Evolutionary conservation across 53 echinoderm and acorn worm species (phyloP), one percentile per base, ranked within the genome.

Genomic region (Henricia sp.): DNA sequence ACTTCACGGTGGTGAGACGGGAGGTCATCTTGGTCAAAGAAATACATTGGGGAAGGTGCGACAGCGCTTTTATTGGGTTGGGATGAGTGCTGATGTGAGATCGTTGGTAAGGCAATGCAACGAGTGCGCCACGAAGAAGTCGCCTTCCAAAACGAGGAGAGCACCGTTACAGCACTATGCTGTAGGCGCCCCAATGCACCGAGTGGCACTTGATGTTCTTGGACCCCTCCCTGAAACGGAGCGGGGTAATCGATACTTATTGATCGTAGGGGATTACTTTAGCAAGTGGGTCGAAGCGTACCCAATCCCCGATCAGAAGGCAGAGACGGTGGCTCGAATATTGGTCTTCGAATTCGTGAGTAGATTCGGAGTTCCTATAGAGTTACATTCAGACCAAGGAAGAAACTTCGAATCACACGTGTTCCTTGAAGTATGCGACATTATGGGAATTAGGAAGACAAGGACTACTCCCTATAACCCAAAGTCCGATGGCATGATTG

Each of bases 21-120:
- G 69, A 19, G 84, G 84, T n/a, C 84, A 84, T 37, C 34, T 84
- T 6, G 70, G 70, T 6, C 34, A 56, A 26, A 72, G 34, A 21
- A 85, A 85, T 21, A 85, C 70, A 25, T 36, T 85, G 35, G 72
- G 23, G 37, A 70, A 44, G n/a, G 72, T 85, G 57, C 73, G 46
- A 17, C 59, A 73, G 19, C 40, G 85, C 46, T 85, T 60, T 54
- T 85, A 73, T 30, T 85, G 85, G 85, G 10, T 46, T 14, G 40
- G 64, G 12, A 83, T 83, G 83, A 65, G 48, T 30, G 65, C 65
- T 19, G 65, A 65, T 65, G 65, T 65, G 4, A 65, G 65, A 37
- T 35, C 65, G 34, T 35, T 35, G 8, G 35, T 65, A 25, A 35
- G 65, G 37, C 37, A 35, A 16, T 65, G 65, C n/a, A 3, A 65